Evolutionary conservation across 2,113 vertebrate species (phyloP).

Genomic region (Ceyx margarethae): DNA sequence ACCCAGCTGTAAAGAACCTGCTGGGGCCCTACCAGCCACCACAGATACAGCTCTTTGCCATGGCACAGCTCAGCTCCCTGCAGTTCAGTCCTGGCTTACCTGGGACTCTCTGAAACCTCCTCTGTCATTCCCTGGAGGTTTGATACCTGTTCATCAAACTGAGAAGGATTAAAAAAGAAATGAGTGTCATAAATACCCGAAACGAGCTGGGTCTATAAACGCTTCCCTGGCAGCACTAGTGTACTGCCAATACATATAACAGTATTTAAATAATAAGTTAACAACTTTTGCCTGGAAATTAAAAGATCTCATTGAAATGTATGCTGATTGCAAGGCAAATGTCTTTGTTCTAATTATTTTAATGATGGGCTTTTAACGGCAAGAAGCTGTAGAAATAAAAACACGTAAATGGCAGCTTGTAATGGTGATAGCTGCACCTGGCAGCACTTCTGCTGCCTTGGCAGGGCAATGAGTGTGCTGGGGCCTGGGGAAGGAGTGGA

Average conservation of each 20-base stretch:
- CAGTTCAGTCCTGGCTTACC: neutral
- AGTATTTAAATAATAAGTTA: conserved; percentile 1
- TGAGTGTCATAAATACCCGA: neutral
- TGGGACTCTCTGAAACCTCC: neutral
- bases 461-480: neutral
- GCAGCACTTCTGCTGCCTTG: neutral
- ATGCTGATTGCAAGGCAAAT: conserved; percentile 38
- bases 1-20: neutral
- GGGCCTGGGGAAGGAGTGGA: neutral
- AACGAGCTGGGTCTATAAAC: neutral
- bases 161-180: neutral
- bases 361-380: conserved; percentile 17
- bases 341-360: conserved; percentile 58
- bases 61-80: neutral
- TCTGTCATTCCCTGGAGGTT: neutral
- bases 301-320: neutral
- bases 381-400: conserved; percentile 47
- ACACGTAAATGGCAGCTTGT: neutral
- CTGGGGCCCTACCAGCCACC: neutral
- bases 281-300: neutral
- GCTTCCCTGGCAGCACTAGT: neutral
- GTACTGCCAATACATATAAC: neutral
- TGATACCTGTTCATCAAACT: neutral
- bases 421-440: neutral
- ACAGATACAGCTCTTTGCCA: neutral